A percentile compares a stretch with the other conserved stretches of the same genome.
Conservation (phyloP, 2,113 vertebrate genomes). For the Pomatorhinus ruficollis region DNA sequence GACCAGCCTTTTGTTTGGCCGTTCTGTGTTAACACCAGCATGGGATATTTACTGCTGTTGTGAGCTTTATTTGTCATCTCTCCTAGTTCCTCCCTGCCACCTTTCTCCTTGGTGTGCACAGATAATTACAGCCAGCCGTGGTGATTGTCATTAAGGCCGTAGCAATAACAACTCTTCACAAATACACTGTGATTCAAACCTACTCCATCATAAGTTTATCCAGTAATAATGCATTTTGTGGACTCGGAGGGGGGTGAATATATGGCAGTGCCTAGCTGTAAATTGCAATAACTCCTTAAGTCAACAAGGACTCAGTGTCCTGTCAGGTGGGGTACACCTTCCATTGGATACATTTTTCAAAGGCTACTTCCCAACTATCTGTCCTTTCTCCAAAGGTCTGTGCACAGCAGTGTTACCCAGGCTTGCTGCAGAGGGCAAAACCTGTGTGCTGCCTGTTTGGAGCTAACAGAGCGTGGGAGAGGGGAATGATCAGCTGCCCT, state of each 20-base stretch:
- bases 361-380: background rate
- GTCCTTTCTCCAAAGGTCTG: background rate
- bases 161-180: background rate
- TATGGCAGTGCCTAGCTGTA: background rate
- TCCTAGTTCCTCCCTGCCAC: background rate
- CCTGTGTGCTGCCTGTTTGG: background rate
- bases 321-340: background rate
- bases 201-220: background rate
- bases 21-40: background rate
- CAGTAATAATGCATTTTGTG: background rate
- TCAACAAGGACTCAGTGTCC: background rate
- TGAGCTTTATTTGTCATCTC: constrained; percentile 6
- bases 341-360: background rate
- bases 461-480: constrained; percentile 2
- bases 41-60: background rate
- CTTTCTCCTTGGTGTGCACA: constrained; percentile 20
- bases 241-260: background rate
- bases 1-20: constrained; percentile 5
- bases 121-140: background rate
- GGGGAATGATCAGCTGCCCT: constrained; percentile 34
- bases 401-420: background rate
- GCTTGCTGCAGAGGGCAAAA: constrained; percentile 9
- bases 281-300: background rate
- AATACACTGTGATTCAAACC: background rate
- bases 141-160: background rate